Base-by-base conservation (phyloP, 2,888 invertebrate species). In the Troglohyphantes excavatus region DNA sequence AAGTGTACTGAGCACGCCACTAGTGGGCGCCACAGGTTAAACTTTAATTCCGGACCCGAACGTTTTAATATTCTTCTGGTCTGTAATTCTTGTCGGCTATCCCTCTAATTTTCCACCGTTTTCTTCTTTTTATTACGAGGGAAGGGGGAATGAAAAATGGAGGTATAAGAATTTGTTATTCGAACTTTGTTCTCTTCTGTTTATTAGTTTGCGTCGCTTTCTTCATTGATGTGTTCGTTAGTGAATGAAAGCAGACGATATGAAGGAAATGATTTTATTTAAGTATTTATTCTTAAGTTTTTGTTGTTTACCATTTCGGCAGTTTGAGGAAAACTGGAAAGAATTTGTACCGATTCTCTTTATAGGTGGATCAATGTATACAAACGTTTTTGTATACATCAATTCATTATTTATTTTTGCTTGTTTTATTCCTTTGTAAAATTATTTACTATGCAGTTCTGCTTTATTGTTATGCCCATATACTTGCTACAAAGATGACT, bases 1-100 rank as follows among this genome's bases (percentile, higher is more conserved):
- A 33, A 75, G 63, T 67, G 46, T 5, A 53, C 53, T 29, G n/a
- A 19, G 59, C 27, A 27, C 65, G 53, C 88, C 88, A 65, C 88
- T 75, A 89, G 88, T 89, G 82, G 88, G 88, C 88, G 82, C 88
- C 75, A 82, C 82, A 63, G 88, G 68, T 83, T 82, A 76, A 82
- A 89, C 82, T 89, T 83, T 82, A 83, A 82, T 89, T 89, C 75
- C 23, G 46, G 67, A 76, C 59, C 29, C 5, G 72, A 68, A 75
- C 59, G 68, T 23, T 75, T 86, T 76, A 86, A 86, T 86, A 86
- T 86, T 86, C 26, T 19, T 61, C 21, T 29, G 53, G 63, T 73
- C 76, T 89, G 46, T 76, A 89, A 89, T 83, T 89, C 75, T 76
- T 9, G 76, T 21, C 76, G 82, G 68, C 76, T 63, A 73, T 61